Evolutionary conservation across 2,113 vertebrate genomes (phyloP), one percentile per base, ranked within the genome.

Genomic region (Pandion haliaetus): DNA sequence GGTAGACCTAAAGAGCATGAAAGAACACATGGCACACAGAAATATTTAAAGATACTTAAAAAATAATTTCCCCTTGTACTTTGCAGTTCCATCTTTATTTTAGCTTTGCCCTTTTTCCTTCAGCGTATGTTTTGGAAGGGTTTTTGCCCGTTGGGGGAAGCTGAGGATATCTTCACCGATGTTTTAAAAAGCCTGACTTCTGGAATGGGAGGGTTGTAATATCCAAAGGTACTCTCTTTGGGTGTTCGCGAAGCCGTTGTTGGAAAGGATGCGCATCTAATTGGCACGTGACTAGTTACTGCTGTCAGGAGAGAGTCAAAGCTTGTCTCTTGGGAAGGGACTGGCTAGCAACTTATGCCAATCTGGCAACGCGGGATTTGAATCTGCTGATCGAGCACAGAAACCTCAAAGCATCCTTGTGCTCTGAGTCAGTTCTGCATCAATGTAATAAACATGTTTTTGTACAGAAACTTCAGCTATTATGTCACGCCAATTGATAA

Each of bases 301-400:
- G 74, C 92, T 96, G 78, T 73, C 5, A 25, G 74, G 66, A 90
- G 79, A 69, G 77, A 87, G 90, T 88, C 85, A 70, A 82, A 91
- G 84, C 58, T 86, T 95, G 71, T 86, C 67, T 77, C 82, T 85
- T 85, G 85, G 78, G 87, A 97, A 83, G n/a, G 76, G 82, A 89
- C 93, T 0, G 78, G 87, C 80, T 80, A 91, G 86, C 93, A 90
- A 70, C 93, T 94, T 90, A 70, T 91, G 94, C 94, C 91, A 76
- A 17, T 77, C 78, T 94, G 93, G 82, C 84, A 94, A 52, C 58
- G 49, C 77, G 74, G 91, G 62, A 93, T 93, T 96, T 96, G 71
- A 94, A 94, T 94, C 73, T 97, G 93, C 95, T 95, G 96, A 93
- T 94, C 31, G 82, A 88, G 95, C 92, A 92, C 23, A 50, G 80